Evolutionary conservation across 2,113 vertebrate genomes (phyloP), one percentile per base, ranked within the genome.

Genomic region (Odocoileus virginianus): DNA sequence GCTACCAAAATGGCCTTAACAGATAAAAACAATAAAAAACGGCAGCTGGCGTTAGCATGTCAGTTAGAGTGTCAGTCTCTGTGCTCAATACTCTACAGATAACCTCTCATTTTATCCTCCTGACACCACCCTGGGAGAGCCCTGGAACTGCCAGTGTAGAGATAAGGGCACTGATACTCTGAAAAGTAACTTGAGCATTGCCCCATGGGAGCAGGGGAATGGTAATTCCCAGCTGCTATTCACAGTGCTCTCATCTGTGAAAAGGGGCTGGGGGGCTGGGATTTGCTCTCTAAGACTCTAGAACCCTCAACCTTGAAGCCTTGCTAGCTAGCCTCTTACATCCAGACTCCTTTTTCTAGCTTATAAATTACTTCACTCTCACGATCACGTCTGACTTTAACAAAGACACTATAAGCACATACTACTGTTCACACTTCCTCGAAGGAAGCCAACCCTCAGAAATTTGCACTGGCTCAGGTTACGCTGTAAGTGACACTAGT

Each of bases 41-140:
- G 27, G 13, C 27, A 45, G 71, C 45, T 21, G 3, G 3, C 6
- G 3, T 40, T 27, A 40, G 2, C 10, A 15, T 19, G 21, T 85
- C 21, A 2, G 12, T 6, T 50, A 50, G 2, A 19, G 52, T 55
- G 30, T 8, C 4, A 52, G 3, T n/a, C 23, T 1, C n/a, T 13
- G 0, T 25, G 15, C 60, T 79, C 16, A 19, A 45, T 25, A 28
- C 33, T 28, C 36, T 2, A 0, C 11, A 54, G 40, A 23, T 47
- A 6, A 54, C n/a, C 28, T 52, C 30, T 40, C 14, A 3, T 23
- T 45, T 28, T 76, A 19, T 15, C 33, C 36, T 89, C 45, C 47
- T 13, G 6, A 3, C 2, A 27, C 33, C 30, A 27, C 17, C 2
- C 9, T 33, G 43, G 50, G 36, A 21, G 25, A 16, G n/a, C 19